A percentile compares a stretch with the other conserved stretches of the same genome.
Evolutionary conservation across 1,140 invertebrate species (phyloP).

Genomic region (Thrips palmi): DNA sequence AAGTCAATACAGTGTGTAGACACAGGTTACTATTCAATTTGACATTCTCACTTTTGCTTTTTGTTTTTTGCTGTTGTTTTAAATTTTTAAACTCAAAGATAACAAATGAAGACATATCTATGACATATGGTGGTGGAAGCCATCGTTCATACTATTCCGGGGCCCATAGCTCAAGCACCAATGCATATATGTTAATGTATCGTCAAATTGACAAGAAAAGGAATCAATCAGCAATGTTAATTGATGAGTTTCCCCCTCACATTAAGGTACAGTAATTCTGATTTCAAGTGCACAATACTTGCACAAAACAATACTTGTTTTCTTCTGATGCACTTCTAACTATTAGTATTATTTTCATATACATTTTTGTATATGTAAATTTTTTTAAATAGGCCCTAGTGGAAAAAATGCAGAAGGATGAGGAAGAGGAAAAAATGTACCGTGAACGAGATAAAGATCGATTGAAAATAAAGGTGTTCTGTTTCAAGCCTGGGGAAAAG

Average conservation of each 20-base stretch:
- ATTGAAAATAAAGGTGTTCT: slow-evolving; percentile 43
- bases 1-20: slow-evolving; percentile 10
- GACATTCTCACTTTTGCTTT: slow-evolving; percentile 6
- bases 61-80: slow-evolving; percentile 14
- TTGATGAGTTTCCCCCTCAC: slow-evolving; percentile 54
- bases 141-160: slow-evolving; percentile 50
- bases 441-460: slow-evolving; percentile 38
- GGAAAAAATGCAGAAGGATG: slow-evolving; percentile 42
- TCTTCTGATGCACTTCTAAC: too few relatives aligned
- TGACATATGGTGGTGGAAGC: slow-evolving; percentile 63
- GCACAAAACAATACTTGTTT: too few relatives aligned
- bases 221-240: slow-evolving; percentile 46
- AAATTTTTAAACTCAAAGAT: too few relatives aligned
- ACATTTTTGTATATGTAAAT: too few relatives aligned
- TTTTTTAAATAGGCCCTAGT: too few relatives aligned
- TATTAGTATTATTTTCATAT: too few relatives aligned
- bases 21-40: slow-evolving; percentile 8
- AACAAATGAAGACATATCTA: slow-evolving; percentile 63
- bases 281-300: too few relatives aligned
- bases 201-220: slow-evolving; percentile 53
- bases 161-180: slow-evolving; percentile 64
- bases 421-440: slow-evolving; percentile 40
- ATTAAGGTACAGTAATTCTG: slow-evolving; percentile 30
- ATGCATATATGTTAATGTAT: slow-evolving; percentile 90
- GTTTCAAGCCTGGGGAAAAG: slow-evolving; percentile 34